phyloP scores from a whole-genome alignment of 2,797 vertebrate species.

The Cyprinodon diabolis region DNA sequence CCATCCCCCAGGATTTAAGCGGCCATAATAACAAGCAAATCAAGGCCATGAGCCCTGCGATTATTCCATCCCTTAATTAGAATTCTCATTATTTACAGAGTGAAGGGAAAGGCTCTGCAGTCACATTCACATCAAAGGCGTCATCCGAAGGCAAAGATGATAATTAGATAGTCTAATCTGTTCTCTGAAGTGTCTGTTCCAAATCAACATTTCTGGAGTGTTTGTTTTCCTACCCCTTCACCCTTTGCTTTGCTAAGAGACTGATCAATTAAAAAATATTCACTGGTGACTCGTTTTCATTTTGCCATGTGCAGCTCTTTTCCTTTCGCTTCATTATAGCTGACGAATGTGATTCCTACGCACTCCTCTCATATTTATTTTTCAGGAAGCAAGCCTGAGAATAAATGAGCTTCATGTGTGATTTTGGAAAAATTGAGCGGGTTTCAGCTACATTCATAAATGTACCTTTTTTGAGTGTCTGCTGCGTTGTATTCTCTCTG shows the following conservation, averaged over 20 bases:
- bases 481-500: conserved; percentile 24
- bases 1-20: conserved; percentile 77
- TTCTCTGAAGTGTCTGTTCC: conserved; percentile 78
- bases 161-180: conserved; percentile 83
- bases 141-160: conserved; percentile 80
- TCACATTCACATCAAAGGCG: conserved; percentile 82
- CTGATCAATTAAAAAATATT: conserved; percentile 79
- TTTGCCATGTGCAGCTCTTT: conserved; percentile 63
- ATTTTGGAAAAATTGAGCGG: conserved; percentile 31
- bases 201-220: conserved; percentile 79
- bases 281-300: conserved; percentile 71
- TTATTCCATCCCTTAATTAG: conserved; percentile 85
- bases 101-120: conserved; percentile 74
- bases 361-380: conserved; percentile 45
- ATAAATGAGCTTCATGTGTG: conserved; percentile 52
- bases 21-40: conserved; percentile 78
- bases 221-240: conserved; percentile 74
- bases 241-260: conserved; percentile 75
- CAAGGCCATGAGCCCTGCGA: conserved; percentile 76
- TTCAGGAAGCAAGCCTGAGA: conserved; percentile 38
- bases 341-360: conserved; percentile 60
- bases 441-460: conserved; percentile 45
- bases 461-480: conserved; percentile 15
- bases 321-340: conserved; percentile 48
- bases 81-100: conserved; percentile 85